phyloP scores from a whole-genome alignment of 2,113 vertebrate species.

The Varanus komodoensis region DNA sequence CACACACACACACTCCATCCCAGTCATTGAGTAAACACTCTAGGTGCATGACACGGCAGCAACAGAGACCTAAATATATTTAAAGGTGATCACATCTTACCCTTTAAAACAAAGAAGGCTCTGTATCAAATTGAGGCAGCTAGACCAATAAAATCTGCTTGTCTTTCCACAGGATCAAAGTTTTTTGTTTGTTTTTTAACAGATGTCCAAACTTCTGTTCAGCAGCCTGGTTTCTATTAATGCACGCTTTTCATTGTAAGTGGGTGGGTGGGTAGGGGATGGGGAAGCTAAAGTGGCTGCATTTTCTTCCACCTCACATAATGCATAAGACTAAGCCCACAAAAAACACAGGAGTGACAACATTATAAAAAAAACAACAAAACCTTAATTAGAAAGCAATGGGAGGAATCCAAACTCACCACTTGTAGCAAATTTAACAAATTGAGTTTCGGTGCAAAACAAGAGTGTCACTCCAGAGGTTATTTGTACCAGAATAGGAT shows the following conservation, averaged over 20 bases:
- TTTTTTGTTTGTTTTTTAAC: neutral
- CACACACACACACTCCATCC: fast-evolving
- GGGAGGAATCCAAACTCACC: conserved; percentile 1
- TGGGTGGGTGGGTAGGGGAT: neutral
- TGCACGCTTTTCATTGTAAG: neutral
- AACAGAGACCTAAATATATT: neutral
- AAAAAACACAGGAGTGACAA: neutral
- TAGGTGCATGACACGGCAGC: neutral
- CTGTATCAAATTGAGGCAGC: neutral
- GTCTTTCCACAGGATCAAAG: fast-evolving
- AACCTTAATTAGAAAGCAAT: neutral
- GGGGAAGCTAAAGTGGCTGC: fast-evolving
- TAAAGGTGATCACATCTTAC: neutral
- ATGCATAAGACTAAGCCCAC: neutral
- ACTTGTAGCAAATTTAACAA: conserved; percentile 39
- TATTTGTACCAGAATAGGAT: conserved; percentile 69
- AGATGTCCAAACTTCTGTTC: neutral
- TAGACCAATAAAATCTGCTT: neutral
- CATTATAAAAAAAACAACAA: neutral
- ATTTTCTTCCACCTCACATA: neutral
- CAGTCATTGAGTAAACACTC: neutral
- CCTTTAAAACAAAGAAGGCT: neutral
- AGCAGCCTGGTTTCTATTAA: neutral
- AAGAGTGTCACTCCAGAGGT: conserved; percentile 50
- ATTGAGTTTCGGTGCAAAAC: conserved; percentile 17